Evolutionary conservation across 2,113 vertebrate genomes (phyloP).

Genomic region (Pterocles orientalis): DNA sequence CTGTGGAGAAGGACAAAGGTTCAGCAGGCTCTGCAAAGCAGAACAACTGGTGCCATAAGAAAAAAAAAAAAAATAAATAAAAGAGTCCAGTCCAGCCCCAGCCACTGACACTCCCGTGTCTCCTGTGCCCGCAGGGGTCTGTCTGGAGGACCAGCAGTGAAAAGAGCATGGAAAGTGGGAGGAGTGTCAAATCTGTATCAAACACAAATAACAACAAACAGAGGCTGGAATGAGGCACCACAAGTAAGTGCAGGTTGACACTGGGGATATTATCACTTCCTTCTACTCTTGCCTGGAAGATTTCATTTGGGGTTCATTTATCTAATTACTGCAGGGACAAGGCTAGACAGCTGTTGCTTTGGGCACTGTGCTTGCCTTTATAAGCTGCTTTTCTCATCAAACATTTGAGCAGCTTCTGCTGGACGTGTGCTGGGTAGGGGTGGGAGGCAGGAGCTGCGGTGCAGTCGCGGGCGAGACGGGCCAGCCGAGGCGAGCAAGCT

Average conservation of each 20-base stretch:
- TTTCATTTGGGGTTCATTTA: slow-evolving; percentile 43
- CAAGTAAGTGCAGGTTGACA: background rate
- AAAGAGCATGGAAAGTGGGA: background rate
- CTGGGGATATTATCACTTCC: background rate
- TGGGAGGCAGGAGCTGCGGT: background rate
- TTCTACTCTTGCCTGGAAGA: background rate
- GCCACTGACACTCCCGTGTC: background rate
- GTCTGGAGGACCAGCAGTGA: background rate
- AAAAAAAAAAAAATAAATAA: background rate
- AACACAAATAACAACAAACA: background rate
- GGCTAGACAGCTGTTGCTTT: slow-evolving; percentile 49
- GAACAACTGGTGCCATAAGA: background rate
- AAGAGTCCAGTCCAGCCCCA: background rate
- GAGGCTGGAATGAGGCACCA: background rate
- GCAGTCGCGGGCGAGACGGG: background rate
- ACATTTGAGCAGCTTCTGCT: slow-evolving; percentile 53
- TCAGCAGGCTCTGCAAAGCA: background rate
- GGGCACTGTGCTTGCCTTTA: slow-evolving; percentile 47
- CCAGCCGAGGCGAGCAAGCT: background rate
- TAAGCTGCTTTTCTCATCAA: slow-evolving; percentile 53
- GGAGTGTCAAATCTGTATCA: background rate
- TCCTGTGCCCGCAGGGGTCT: background rate
- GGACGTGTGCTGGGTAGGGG: background rate
- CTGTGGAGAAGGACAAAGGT: slow-evolving; percentile 4
- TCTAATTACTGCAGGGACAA: slow-evolving; percentile 41